Base-by-base conservation (phyloP, 2,888 invertebrate genomes). In the Germaria angustata region DNA sequence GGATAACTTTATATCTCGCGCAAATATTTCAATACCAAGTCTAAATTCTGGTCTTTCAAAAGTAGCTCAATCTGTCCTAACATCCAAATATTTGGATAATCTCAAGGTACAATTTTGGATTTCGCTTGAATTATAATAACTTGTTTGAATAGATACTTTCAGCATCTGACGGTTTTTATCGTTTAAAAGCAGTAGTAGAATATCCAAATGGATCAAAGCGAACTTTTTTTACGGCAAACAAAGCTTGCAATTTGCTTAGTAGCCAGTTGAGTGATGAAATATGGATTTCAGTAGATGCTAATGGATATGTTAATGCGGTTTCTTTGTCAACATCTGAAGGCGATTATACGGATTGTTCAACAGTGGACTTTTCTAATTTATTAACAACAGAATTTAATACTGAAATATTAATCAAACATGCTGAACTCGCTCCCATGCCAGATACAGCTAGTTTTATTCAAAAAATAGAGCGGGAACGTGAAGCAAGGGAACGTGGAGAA, bases 401-500 rank as follows among this genome's bases (percentile, higher is more conserved):
- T 0, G 94, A 94, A 86, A 95, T 98, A 34, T 93, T 95, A 86
- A 93, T 98, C 0, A 94, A 95, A 85, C 95, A 96, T 88, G 94
- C 96, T 55, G 96, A 97, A 87, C 93, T 94, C 85, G 98, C 96
- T 8, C 97, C 97, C 68, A 93, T 95, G 94, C 99, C 99, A 41
- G 99, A 99, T 86, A 99, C 98, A n/a, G 96, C 97, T 55, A 94
- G 96, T 3, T 99, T 97, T 88, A 95, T 99, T 86, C 97, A 98
- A 89, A 98, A 98, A 91, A 90, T 98, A 65, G 98, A 99, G 89
- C 93, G 96, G 75, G 99, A 99, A 91, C 95, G 96, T 86, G 95
- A 96, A 91, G 96, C 96, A 0, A 94, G 96, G 85, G 97, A 98
- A 89, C 95, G 96, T 84, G 96, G 97, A 22, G 97, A 98, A 87